Conservation (phyloP, 2,113 vertebrate genomes). For the Clinocottus analis region DNA sequence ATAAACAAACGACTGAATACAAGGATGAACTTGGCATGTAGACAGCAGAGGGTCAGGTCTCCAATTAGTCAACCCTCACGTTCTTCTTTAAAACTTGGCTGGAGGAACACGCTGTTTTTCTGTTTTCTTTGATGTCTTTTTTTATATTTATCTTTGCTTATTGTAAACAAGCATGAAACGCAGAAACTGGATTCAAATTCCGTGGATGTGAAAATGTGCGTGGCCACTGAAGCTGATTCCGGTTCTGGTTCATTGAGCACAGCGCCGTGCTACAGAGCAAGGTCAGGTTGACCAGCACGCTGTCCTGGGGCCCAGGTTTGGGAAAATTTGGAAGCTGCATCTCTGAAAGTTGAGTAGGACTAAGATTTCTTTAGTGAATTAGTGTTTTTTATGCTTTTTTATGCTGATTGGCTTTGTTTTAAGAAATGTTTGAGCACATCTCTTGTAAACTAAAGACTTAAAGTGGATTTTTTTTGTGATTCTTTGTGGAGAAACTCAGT, state of each 20-base stretch:
- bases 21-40: not conserved
- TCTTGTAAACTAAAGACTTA: not conserved
- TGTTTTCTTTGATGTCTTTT: too few relatives aligned
- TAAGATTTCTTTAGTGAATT: not conserved
- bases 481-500: not conserved
- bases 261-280: not conserved
- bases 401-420: not conserved
- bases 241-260: conserved; percentile 10
- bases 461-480: not conserved
- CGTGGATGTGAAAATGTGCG: too few relatives aligned
- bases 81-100: not conserved
- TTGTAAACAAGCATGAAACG: too few relatives aligned
- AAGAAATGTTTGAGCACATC: not conserved
- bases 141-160: too few relatives aligned
- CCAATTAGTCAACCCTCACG: not conserved
- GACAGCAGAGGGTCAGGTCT: not conserved
- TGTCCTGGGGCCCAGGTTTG: not conserved
- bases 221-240: too few relatives aligned
- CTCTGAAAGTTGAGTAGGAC: not conserved
- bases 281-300: not conserved
- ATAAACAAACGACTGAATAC: not conserved
- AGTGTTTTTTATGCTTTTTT: not conserved
- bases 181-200: too few relatives aligned
- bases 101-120: not conserved
- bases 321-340: not conserved